Conservation (phyloP, 2,797 vertebrate genomes). For the Bradypus variegatus region DNA sequence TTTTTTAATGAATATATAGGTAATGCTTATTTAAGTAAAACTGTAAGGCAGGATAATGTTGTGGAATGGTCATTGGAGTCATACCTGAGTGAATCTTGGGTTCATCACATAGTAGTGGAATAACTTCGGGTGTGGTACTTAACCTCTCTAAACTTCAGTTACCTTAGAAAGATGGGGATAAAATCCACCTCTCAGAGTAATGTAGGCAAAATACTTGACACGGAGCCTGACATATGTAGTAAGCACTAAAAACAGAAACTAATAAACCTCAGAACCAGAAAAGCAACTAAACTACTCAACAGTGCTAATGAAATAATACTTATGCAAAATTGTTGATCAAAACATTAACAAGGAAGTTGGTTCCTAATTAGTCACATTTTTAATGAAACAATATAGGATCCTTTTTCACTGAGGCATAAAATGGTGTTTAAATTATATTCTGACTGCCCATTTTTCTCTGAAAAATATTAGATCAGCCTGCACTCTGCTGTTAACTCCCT, state of each 20-base stretch:
- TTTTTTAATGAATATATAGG: constrained; percentile 16
- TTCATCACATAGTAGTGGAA: neutral
- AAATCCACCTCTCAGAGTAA: neutral
- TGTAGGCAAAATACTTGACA: neutral
- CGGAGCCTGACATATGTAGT: neutral
- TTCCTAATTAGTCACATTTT: constrained; percentile 33
- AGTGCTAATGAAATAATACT: constrained; percentile 29
- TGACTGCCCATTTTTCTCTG: neutral
- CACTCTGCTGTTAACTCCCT: neutral
- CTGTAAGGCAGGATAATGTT: neutral
- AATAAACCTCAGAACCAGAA: constrained; percentile 2
- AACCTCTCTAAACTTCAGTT: neutral
- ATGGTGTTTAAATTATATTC: constrained; percentile 13
- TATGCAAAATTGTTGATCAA: neutral
- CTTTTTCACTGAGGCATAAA: constrained; percentile 3
- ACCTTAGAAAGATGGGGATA: neutral
- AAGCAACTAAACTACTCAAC: constrained; percentile 24
- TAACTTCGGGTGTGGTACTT: neutral
- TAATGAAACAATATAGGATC: neutral
- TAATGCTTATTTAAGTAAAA: constrained; percentile 1
- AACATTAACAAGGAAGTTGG: neutral
- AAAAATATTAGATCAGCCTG: constrained; percentile 10
- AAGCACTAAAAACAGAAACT: constrained; percentile 30
- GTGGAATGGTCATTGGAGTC: neutral
- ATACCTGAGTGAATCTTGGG: neutral